Percentiles rank a stretch among this genome's conserved stretches.
Evolutionary conservation across 2,113 vertebrate species (phyloP).

Genomic region (Upupa epops): DNA sequence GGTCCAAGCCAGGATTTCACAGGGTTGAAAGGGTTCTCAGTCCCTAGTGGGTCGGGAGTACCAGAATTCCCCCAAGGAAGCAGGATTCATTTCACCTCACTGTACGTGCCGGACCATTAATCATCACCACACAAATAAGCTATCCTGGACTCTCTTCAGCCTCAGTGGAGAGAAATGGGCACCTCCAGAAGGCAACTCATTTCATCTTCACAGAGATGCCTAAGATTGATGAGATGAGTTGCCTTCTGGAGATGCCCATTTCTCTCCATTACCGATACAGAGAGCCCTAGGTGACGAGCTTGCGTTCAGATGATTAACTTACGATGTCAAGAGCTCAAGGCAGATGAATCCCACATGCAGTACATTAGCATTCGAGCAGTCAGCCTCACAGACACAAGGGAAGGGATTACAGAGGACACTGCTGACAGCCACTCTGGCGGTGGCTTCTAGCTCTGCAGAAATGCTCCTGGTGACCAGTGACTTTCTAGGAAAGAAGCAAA

Average conservation of each 20-base stretch:
- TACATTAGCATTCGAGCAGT: slow-evolving; percentile 26
- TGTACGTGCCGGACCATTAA: not conserved
- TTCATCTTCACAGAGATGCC: not conserved
- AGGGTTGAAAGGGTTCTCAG: not conserved
- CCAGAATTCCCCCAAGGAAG: slow-evolving; percentile 20
- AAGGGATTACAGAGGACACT: not conserved
- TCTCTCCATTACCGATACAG: slow-evolving; percentile 37
- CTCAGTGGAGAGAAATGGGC: slow-evolving; percentile 3
- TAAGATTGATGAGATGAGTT: slow-evolving; percentile 21
- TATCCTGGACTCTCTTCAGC: slow-evolving; percentile 8
- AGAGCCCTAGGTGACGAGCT: slow-evolving; percentile 38
- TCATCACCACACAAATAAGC: not conserved
- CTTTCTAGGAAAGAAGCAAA: not conserved
- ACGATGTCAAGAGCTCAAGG: slow-evolving; percentile 44
- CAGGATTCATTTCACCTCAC: not conserved
- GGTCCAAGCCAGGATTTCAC: slow-evolving; percentile 14
- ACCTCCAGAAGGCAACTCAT: slow-evolving; percentile 1
- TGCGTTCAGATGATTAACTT: slow-evolving; percentile 50
- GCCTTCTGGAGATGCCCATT: slow-evolving; percentile 45
- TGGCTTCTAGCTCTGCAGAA: not conserved
- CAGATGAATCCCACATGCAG: slow-evolving; percentile 12
- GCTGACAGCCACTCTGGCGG: not conserved
- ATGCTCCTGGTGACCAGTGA: not conserved
- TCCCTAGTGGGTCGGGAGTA: slow-evolving; percentile 20
- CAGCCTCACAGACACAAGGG: not conserved